These are phyloP conservation scores for Anser brachyrhynchus DNA, from an alignment of 2,113 vertebrate genomes.

Conservation along the genomic window DNA sequence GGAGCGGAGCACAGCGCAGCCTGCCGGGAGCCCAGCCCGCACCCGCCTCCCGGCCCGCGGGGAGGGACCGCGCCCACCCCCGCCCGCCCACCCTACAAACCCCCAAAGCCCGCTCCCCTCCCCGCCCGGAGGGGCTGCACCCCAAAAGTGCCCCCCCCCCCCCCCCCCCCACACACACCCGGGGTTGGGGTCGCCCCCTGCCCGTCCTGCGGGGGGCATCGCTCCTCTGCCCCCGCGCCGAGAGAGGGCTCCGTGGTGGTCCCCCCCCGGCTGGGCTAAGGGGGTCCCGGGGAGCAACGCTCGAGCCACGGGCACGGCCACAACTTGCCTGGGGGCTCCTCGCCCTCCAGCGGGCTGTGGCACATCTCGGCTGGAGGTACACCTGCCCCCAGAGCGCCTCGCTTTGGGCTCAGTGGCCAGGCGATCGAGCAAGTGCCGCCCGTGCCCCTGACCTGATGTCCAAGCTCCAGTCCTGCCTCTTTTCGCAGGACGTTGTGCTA, in stretches of 20 bases:
- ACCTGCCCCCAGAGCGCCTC: not conserved
- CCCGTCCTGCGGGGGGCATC: not conserved
- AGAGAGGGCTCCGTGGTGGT: no score
- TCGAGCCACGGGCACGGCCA: fast-evolving
- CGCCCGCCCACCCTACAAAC: not conserved
- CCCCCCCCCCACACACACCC: no score
- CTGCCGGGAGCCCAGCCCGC: conserved; percentile 18
- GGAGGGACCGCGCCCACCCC: not conserved
- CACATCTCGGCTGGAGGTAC: fast-evolving
- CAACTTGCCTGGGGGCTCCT: not conserved
- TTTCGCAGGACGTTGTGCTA: not conserved
- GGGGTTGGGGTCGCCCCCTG: no score
- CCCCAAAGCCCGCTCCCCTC: no score
- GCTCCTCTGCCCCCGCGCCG: no score
- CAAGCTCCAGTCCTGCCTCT: not conserved
- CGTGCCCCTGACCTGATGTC: not conserved
- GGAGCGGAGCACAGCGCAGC: conserved; percentile 2
- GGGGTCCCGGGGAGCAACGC: no score
- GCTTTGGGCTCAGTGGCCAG: not conserved
- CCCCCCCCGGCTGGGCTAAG: no score
- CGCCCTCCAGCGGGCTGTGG: fast-evolving
- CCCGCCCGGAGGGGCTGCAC: no score
- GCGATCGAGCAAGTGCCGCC: not conserved
- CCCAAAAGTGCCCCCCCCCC: no score
- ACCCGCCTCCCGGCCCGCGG: not conserved